A percentile compares a stretch with the other conserved stretches of the same genome.
Evolutionary conservation across 2,113 vertebrate species (phyloP).

Genomic region (Todiramphus chloris): DNA sequence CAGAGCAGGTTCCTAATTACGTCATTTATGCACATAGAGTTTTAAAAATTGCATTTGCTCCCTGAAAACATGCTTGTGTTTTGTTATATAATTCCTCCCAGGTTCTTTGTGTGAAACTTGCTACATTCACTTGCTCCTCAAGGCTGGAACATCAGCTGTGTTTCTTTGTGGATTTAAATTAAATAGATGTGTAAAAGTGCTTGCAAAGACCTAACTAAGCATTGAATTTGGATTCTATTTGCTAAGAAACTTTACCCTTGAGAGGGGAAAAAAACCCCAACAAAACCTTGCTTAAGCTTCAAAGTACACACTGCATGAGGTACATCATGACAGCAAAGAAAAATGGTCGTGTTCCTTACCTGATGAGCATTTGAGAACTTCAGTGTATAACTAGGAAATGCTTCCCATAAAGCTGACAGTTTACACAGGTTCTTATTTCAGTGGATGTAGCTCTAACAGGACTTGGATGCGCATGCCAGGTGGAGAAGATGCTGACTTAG

Average conservation of each 20-base stretch:
- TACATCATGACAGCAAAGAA: not conserved
- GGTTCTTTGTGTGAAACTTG: not conserved
- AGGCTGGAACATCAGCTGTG: not conserved
- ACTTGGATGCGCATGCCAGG: not conserved
- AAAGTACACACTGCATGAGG: not conserved
- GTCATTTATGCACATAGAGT: rapidly evolving
- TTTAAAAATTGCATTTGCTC: not conserved
- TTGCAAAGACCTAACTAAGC: not conserved
- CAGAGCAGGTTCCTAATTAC: not conserved
- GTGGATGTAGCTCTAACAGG: not conserved
- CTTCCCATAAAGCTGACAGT: not conserved
- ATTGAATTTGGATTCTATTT: not conserved
- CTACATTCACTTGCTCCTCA: not conserved
- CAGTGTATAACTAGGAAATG: not conserved
- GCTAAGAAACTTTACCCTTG: not conserved
- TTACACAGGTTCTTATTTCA: not conserved
- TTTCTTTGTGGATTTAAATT: not conserved
- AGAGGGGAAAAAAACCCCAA: not conserved
- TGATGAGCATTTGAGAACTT: not conserved
- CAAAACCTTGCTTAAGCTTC: not conserved
- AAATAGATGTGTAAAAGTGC: not conserved
- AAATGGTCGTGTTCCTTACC: not conserved
- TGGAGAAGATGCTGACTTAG: not conserved
- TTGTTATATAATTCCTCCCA: not conserved
- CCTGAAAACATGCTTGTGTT: not conserved